Conservation (phyloP, 1,140 invertebrate genomes). For the Chelonus insularis region DNA sequence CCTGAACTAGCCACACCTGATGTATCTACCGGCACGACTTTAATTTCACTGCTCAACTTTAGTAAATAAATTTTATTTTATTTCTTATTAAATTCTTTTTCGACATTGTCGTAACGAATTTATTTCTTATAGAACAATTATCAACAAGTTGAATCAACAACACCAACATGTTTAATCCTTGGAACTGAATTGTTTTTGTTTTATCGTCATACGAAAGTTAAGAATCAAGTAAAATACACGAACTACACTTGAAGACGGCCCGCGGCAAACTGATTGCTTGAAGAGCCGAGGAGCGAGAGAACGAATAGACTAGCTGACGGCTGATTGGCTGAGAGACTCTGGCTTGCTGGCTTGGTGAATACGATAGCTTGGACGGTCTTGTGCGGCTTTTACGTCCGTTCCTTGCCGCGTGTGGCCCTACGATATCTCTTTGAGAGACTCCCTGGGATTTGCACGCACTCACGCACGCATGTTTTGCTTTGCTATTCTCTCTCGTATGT, state of each 20-base stretch:
- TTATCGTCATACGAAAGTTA: background rate
- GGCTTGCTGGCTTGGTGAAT: conserved; percentile 14
- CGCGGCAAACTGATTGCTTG: conserved; percentile 30
- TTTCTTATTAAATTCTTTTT: background rate
- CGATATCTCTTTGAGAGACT: background rate
- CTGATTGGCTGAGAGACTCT: conserved; percentile 28
- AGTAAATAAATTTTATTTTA: background rate
- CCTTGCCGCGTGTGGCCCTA: too few species aligned
- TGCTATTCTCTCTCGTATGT: background rate
- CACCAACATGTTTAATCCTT: background rate
- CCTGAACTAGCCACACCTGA: background rate
- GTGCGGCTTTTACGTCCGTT: too few species aligned
- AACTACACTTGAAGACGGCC: conserved; percentile 23
- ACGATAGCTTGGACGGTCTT: too few species aligned
- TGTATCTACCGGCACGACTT: background rate
- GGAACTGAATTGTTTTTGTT: background rate
- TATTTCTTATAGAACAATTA: too few species aligned
- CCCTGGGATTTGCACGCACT: too few species aligned
- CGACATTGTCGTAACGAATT: too few species aligned
- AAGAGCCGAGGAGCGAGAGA: background rate
- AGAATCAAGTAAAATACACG: background rate
- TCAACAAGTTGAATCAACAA: too few species aligned
- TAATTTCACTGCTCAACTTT: background rate
- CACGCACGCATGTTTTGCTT: background rate
- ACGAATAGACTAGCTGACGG: conserved; percentile 24